Evolutionary conservation across 2,113 vertebrate species (phyloP).

Genomic region (Myrmecobius fasciatus): DNA sequence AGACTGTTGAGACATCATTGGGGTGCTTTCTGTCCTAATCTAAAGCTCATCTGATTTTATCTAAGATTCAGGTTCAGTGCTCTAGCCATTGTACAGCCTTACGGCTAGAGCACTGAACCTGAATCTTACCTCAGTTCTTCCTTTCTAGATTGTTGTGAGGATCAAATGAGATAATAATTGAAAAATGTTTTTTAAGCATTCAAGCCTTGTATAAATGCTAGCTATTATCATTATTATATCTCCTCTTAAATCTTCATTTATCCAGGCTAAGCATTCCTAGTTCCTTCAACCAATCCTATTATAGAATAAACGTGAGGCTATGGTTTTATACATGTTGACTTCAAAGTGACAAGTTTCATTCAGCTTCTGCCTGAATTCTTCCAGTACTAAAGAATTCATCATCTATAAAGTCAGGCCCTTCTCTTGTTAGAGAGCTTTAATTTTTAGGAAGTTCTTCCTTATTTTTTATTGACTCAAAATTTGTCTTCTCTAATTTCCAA

Average conservation of each 20-base stretch:
- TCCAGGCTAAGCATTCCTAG: neutral
- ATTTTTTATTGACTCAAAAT: neutral
- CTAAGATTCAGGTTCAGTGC: too few species aligned
- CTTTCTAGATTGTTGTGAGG: neutral
- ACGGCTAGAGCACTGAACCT: neutral
- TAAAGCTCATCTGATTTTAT: too few species aligned
- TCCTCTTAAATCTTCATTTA: neutral
- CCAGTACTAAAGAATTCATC: neutral
- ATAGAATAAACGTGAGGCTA: neutral
- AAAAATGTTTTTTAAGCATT: neutral
- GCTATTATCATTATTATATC: neutral
- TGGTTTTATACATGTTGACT: neutral
- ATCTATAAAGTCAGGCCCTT: neutral
- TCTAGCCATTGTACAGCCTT: too few species aligned
- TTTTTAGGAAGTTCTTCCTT: neutral
- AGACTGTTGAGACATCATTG: too few species aligned
- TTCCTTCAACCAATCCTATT: neutral
- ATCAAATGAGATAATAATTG: neutral
- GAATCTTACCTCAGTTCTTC: neutral
- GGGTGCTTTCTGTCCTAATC: too few species aligned
- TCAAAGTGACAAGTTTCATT: neutral
- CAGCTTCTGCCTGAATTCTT: neutral
- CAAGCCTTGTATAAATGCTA: neutral
- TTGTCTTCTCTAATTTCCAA: neutral
- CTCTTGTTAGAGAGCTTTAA: neutral